phyloP scores from a whole-genome alignment of 2,113 vertebrate genomes.

The Cygnus buccinator region DNA sequence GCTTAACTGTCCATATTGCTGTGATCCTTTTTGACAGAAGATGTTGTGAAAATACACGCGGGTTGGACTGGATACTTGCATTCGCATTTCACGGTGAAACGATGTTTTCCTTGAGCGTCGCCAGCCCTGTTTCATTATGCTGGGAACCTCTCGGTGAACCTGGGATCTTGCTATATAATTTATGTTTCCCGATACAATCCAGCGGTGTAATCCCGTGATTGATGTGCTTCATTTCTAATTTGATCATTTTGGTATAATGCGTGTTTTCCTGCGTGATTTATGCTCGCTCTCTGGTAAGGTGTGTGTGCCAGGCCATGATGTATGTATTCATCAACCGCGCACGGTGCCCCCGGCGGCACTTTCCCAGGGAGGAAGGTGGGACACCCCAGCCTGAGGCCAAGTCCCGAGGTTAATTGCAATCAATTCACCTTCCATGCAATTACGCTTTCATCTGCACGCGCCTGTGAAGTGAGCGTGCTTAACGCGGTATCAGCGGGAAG shows the following conservation, averaged over 20 bases:
- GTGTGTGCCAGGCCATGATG: conserved; percentile 63
- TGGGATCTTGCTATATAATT: conserved; percentile 77
- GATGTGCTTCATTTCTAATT: conserved; percentile 86
- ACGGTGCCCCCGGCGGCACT: conserved; percentile 54
- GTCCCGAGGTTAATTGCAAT: conserved; percentile 85
- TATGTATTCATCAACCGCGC: conserved; percentile 70
- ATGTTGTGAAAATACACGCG: conserved; percentile 37
- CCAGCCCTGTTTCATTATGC: conserved; percentile 76
- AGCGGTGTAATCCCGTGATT: conserved; percentile 78
- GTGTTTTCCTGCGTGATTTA: conserved; percentile 83
- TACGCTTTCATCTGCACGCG: conserved; percentile 88
- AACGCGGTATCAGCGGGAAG: conserved; percentile 56
- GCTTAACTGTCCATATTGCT: conserved; percentile 31
- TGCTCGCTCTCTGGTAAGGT: conserved; percentile 74
- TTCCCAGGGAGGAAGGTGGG: conserved; percentile 72
- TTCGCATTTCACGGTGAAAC: conserved; percentile 49
- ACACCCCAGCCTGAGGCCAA: conserved; percentile 76
- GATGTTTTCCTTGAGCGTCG: conserved; percentile 65
- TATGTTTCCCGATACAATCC: conserved; percentile 80
- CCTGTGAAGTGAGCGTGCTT: conserved; percentile 73
- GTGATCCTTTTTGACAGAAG: conserved; percentile 12
- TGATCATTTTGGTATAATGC: conserved; percentile 79
- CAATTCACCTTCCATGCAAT: conserved; percentile 91
- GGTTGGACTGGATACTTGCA: conserved; percentile 48
- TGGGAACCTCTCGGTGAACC: conserved; percentile 74